Evolutionary conservation across 2,888 invertebrate genomes (phyloP), one percentile per base, ranked within the genome.

Genomic region (Liopterus haemorrhoidalis): DNA sequence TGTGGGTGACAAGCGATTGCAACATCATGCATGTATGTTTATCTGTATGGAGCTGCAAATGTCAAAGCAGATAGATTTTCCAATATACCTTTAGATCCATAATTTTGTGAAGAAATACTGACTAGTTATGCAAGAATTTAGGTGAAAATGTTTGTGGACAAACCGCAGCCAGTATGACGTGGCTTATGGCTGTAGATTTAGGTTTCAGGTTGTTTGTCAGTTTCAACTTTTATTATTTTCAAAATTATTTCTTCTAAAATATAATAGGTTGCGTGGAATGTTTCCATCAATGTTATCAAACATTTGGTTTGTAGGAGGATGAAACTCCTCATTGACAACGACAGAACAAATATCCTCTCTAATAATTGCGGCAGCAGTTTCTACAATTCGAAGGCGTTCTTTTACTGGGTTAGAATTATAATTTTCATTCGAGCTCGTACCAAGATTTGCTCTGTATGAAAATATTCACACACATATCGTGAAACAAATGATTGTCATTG

Each of bases 51-150:
- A 37, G 53, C 49, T 36, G 50, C 53, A 15, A 55, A 46, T 45
- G 53, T 54, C 27, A 57, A 53, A 41, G 37, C 31, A 11, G 53
- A 55, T 28, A 53, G 53, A 39, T 54, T 46, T 16, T 51, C 20
- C 47, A 54, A 45, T 28, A 56, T 38, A 40, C 52, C 49, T 49
- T 51, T 54, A 5, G 54, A 56, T n/a, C 49, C 54, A 50, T 44
- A 56, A 20, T 47, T 49, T 49, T 33, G 43, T 54, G 52, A 43
- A 53, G 44, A 52, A 51, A 54, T 38, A 54, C 50, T 37, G 54
- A 41, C 12, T 53, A 42, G 81, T 57, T 72, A 73, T 12, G 64
- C 71, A 31, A 52, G 49, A 58, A 46, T 47, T 46, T 48, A 31
- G 58, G 58, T 32, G n/a, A n/a, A n/a, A n/a, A n/a, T n/a, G n/a